A percentile compares a stretch with the other conserved stretches of the same genome.
phyloP scores from a whole-genome alignment of 2,888 invertebrate species.

The Cataglyphis albicans region DNA sequence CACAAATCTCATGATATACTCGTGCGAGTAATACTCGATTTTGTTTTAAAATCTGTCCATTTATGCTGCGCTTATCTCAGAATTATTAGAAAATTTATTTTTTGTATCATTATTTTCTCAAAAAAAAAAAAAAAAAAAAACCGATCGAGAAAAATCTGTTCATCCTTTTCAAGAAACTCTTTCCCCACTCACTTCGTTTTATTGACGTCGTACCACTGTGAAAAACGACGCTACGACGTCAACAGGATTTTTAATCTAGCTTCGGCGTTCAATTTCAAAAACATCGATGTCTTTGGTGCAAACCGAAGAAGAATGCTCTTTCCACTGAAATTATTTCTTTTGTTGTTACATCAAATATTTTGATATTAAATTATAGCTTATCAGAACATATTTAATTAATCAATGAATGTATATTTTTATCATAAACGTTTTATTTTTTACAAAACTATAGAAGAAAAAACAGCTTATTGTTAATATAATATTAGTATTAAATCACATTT shows the following conservation, averaged over 20 bases:
- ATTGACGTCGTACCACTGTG: slow-evolving; percentile 30
- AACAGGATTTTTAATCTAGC: slow-evolving; percentile 56
- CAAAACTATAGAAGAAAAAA: background rate
- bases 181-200: slow-evolving; percentile 17
- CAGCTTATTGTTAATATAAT: background rate
- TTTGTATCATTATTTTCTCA: slow-evolving; percentile 9
- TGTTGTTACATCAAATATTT: slow-evolving; percentile 3
- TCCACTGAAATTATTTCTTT: slow-evolving; percentile 15
- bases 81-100: slow-evolving; percentile 29
- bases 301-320: slow-evolving; percentile 6
- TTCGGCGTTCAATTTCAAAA: slow-evolving; percentile 44
- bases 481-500: slow-evolving; percentile 10
- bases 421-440: background rate
- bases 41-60: background rate
- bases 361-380: background rate
- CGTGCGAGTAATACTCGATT: background rate
- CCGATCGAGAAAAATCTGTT: slow-evolving; percentile 35
- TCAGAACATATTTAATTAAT: background rate
- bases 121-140: slow-evolving; percentile 1
- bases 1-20: background rate
- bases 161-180: slow-evolving; percentile 21
- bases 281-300: slow-evolving; percentile 17
- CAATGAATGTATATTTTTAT: background rate
- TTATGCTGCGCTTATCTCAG: slow-evolving; percentile 18
- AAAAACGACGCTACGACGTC: slow-evolving; percentile 41